Percentiles rank a stretch among this genome's conserved stretches.
These are phyloP conservation scores for Microplitis deprimator DNA, from an alignment of 2,888 invertebrate species.

Conservation along the genomic window DNA sequence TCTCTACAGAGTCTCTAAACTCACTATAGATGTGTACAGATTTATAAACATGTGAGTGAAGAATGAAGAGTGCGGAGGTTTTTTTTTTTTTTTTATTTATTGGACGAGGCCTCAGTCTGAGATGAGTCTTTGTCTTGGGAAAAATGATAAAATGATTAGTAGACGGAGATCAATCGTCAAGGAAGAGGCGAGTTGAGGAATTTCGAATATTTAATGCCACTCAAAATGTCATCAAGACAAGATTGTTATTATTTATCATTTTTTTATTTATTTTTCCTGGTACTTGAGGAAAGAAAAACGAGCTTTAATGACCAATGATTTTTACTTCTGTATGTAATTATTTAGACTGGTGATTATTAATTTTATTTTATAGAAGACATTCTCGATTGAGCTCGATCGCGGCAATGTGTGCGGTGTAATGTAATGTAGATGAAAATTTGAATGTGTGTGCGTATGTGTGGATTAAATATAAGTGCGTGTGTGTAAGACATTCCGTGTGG, in stretches of 20 bases:
- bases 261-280: background rate
- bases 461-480: background rate
- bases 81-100: background rate
- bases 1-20: background rate
- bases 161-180: background rate
- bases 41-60: conserved; percentile 6
- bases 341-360: conserved; percentile 35
- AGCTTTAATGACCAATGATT: conserved; percentile 26
- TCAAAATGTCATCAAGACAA: conserved; percentile 28
- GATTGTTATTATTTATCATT: background rate
- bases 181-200: conserved; percentile 24
- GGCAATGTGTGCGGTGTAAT: no score
- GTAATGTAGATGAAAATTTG: no score
- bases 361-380: conserved; percentile 26
- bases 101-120: background rate
- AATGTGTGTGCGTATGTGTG: no score
- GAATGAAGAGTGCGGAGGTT: background rate
- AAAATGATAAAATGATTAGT: conserved; percentile 16
- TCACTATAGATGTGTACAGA: background rate
- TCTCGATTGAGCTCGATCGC: no score
- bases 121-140: background rate
- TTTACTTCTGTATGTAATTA: conserved; percentile 16
- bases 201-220: conserved; percentile 4
- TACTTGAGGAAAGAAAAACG: conserved; percentile 9
- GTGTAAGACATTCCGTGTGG: conserved; percentile 33